phyloP scores from a whole-genome alignment of 2,888 invertebrate species.

The Leptinotarsa tumamoca region DNA sequence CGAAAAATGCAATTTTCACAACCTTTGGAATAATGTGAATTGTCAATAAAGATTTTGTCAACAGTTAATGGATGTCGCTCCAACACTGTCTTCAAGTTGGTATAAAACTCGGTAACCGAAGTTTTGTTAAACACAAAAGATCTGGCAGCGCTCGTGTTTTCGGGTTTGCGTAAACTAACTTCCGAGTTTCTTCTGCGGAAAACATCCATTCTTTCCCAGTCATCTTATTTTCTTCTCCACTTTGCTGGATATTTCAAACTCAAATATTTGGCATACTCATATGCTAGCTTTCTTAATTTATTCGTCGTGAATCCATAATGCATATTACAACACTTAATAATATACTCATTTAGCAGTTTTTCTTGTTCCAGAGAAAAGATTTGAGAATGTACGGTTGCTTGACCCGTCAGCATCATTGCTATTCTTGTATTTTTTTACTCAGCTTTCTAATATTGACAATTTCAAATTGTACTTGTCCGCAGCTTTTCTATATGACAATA shows the following conservation, averaged over 20 bases:
- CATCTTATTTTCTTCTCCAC: background rate
- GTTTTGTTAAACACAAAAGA: constrained; percentile 50
- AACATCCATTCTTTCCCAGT: background rate
- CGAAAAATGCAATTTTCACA: background rate
- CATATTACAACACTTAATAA: constrained; percentile 28
- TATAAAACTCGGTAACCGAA: constrained; percentile 48
- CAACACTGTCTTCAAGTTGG: constrained; percentile 40
- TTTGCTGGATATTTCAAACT: background rate
- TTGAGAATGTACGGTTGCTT: background rate
- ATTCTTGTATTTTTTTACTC: background rate
- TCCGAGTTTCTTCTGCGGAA: constrained; percentile 32
- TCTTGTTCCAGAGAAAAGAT: constrained; percentile 24
- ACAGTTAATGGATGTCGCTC: constrained; percentile 35
- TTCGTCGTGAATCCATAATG: constrained; percentile 26
- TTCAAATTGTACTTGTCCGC: background rate
- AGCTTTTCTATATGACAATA: background rate
- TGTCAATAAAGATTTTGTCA: constrained; percentile 43
- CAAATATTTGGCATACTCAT: constrained; percentile 18
- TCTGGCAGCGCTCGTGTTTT: constrained; percentile 49
- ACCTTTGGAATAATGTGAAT: background rate
- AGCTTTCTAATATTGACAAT: background rate
- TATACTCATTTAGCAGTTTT: constrained; percentile 33
- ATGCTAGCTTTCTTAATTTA: constrained; percentile 27
- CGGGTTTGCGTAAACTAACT: constrained; percentile 39
- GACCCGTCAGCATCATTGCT: background rate